Conservation (phyloP, 2,797 vertebrate species). For the Brotula barbata region DNA sequence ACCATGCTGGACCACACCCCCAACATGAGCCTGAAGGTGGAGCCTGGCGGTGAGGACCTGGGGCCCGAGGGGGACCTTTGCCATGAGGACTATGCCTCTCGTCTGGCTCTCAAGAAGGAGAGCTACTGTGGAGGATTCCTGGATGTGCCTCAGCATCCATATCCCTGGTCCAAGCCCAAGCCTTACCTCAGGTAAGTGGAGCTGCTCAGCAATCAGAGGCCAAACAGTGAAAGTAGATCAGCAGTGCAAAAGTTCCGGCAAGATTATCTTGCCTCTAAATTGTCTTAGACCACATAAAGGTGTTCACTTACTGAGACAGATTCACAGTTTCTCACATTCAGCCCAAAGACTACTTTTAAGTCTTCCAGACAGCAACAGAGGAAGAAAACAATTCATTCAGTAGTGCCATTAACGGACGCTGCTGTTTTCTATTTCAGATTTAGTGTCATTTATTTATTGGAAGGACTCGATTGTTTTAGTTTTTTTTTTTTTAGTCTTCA, state of each 20-base stretch:
- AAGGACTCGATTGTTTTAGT: conserved; percentile 43
- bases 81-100: conserved; percentile 86
- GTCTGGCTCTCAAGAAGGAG: conserved; percentile 89
- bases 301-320: conserved; percentile 22
- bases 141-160: conserved; percentile 92
- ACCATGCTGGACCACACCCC: conserved; percentile 85
- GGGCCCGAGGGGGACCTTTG: conserved; percentile 79
- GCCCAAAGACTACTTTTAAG: conserved; percentile 3
- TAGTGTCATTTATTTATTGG: conserved; percentile 52
- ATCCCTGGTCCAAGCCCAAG: conserved; percentile 94
- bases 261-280: conserved; percentile 5
- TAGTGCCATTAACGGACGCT: not conserved
- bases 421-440: conserved; percentile 40
- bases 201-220: no score
- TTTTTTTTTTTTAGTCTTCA: conserved; percentile 63
- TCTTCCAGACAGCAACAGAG: conserved; percentile 26
- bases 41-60: conserved; percentile 86
- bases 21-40: conserved; percentile 89
- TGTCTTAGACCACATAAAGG: conserved; percentile 1
- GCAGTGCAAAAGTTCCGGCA: no score
- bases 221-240: no score
- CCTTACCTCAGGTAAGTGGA: conserved; percentile 89
- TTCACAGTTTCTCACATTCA: conserved; percentile 33
- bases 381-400: conserved; percentile 18
- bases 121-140: conserved; percentile 91